Evolutionary conservation across 2,888 invertebrate genomes (phyloP), one percentile per base, ranked within the genome.

Genomic region (Clitarchus hookeri): DNA sequence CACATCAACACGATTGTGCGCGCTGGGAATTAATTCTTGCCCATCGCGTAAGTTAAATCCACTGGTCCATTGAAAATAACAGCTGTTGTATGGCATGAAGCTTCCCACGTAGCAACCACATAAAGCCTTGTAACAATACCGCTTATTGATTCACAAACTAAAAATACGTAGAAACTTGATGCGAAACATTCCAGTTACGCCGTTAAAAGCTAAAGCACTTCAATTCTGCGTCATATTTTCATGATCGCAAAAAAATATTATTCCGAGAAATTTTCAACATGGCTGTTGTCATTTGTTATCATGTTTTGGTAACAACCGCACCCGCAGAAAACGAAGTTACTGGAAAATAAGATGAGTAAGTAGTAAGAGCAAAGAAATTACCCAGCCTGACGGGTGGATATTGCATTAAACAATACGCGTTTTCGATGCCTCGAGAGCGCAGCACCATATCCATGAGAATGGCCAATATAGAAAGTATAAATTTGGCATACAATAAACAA

Each of bases 1-100:
- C 85, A 77, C 84, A 83, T 85, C 85, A 26, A 83, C 53, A n/a
- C 12, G 65, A 48, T 16, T 48, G 48, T 16, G 48, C 0, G 1
- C 48, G 16, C 8, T 36, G 36, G 1, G 48, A 48, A 16, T 8
- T 16, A 48, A 16, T 8, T 48, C 48, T 48, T 48, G 36, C 36
- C 36, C 36, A 36, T 48, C 48, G 11, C 48, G 48, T 48, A 2
- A 8, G 8, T 1, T 11, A 48, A 1, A 16, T 48, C 48, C 48
- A 48, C 48, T 48, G 12, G 48, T 48, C 48, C 84, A 83, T 83
- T 83, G 25, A 83, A 25, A n/a, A 19, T 11, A 65, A 65, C 65
- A 65, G 65, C 65, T 65, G 65, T n/a, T 65, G 6, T 48, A 48
- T 1, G 48, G 1, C 48, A 13, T 48, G 12, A 48, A 11, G 16